phyloP scores from a whole-genome alignment of 1,140 invertebrate species.

The Elysia chlorotica region DNA sequence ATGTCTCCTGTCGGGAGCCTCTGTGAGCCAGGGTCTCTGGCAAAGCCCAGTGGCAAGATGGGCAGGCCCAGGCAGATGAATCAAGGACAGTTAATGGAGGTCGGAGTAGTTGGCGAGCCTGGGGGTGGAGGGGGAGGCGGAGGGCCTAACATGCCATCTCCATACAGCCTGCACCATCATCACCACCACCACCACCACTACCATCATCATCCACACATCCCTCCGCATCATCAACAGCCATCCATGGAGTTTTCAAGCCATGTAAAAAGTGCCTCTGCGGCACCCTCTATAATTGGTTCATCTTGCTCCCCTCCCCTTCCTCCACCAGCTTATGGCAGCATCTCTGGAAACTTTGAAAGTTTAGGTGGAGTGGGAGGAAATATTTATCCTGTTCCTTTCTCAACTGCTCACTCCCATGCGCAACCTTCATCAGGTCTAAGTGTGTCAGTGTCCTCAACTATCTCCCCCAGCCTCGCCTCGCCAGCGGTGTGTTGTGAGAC shows the following conservation, averaged over 20 bases:
- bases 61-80: too few species aligned
- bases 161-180: slow-evolving; percentile 19
- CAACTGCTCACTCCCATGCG: too few species aligned
- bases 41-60: too few species aligned
- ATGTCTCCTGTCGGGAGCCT: too few species aligned
- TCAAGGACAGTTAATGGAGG: too few species aligned
- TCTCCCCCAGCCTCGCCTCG: neutral
- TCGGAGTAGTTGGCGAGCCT: too few species aligned
- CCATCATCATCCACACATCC: slow-evolving; percentile 8
- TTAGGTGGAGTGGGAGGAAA: too few species aligned
- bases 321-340: too few species aligned
- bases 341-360: neutral
- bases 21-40: too few species aligned
- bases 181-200: slow-evolving; percentile 22
- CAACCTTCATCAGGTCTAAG: too few species aligned
- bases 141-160: neutral
- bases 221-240: neutral
- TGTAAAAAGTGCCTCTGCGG: neutral
- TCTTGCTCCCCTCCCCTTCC: neutral
- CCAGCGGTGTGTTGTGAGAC: slow-evolving; percentile 20
- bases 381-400: too few species aligned
- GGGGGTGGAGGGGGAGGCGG: too few species aligned
- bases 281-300: neutral
- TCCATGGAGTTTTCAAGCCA: neutral
- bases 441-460: slow-evolving; percentile 4